Evolutionary conservation across 2,113 vertebrate genomes (phyloP).

Genomic region (Progne subis): DNA sequence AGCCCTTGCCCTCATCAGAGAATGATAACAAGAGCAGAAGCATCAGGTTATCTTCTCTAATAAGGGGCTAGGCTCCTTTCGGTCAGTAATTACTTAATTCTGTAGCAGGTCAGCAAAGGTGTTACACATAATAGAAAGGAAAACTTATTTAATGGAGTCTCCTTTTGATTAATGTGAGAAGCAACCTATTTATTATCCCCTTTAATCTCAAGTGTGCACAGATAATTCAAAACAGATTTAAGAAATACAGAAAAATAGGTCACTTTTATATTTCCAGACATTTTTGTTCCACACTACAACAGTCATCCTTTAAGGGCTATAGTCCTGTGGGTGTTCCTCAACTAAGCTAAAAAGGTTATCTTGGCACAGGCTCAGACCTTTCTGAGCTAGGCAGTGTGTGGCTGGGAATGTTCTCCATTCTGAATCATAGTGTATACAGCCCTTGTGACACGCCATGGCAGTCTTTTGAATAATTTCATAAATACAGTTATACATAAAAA

Average conservation of each 20-base stretch:
- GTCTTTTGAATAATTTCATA: neutral
- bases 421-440: rapidly evolving
- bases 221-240: neutral
- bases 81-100: neutral
- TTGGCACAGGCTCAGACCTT: neutral
- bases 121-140: neutral
- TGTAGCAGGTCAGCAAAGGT: neutral
- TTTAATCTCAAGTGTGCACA: neutral
- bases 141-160: neutral
- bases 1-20: neutral
- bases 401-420: neutral
- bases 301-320: neutral
- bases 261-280: neutral
- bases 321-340: neutral
- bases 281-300: neutral
- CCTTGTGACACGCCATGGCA: neutral
- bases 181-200: neutral
- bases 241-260: neutral
- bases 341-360: neutral
- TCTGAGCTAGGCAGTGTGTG: rapidly evolving
- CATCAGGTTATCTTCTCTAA: neutral
- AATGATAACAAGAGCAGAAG: neutral
- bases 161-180: neutral
- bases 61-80: neutral
- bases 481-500: neutral